phyloP scores from a whole-genome alignment of 1,140 invertebrate genomes.

The Panagrolaimus sp. region DNA sequence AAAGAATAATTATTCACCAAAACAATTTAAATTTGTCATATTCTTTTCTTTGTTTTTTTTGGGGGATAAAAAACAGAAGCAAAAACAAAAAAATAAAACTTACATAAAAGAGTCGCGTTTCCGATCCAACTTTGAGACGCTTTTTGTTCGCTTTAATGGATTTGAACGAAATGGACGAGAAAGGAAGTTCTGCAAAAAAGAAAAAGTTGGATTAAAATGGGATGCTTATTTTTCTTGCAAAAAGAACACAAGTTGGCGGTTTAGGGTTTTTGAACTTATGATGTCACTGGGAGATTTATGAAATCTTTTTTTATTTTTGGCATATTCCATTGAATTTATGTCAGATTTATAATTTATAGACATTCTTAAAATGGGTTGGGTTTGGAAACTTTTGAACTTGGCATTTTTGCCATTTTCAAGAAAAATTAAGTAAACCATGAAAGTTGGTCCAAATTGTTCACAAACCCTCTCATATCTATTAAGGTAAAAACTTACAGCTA shows the following conservation, averaged over 20 bases:
- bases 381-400: not conserved
- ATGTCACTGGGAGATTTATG: too few relatives aligned
- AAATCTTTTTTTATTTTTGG: too few relatives aligned
- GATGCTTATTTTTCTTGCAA: not conserved
- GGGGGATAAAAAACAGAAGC: too few relatives aligned
- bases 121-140: constrained; percentile 51
- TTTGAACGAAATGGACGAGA: constrained; percentile 49
- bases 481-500: constrained; percentile 37
- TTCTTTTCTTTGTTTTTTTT: too few relatives aligned
- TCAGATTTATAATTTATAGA: too few relatives aligned
- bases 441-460: too few relatives aligned
- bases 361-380: too few relatives aligned
- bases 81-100: constrained; percentile 15
- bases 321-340: too few relatives aligned
- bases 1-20: too few relatives aligned
- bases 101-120: constrained; percentile 14
- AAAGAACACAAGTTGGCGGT: constrained; percentile 3
- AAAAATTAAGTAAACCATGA: not conserved
- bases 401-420: not conserved
- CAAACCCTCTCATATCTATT: too few relatives aligned
- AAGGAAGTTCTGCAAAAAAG: constrained; percentile 48
- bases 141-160: constrained; percentile 55
- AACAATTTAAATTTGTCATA: too few relatives aligned
- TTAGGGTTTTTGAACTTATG: not conserved
- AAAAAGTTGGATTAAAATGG: not conserved